These are phyloP conservation scores for Limosa lapponica DNA, from an alignment of 2,797 vertebrate species.

Conservation along the genomic window DNA sequence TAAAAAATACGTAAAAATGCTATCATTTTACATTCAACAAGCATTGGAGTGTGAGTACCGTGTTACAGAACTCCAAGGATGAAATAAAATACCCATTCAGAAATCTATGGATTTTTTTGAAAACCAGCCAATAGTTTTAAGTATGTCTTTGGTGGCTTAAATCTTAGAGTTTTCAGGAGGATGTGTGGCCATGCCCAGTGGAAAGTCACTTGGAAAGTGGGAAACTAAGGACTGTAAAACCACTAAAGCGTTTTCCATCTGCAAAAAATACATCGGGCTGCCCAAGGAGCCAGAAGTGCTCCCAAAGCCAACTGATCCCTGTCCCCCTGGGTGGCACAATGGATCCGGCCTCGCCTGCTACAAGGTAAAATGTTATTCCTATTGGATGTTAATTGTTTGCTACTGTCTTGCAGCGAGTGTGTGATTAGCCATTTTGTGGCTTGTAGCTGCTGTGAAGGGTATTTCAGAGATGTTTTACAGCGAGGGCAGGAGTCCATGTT, in stretches of 20 bases:
- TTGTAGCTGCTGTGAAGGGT: background rate
- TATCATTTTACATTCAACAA: background rate
- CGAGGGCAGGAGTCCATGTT: background rate
- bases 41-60: background rate
- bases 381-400: background rate
- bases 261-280: constrained; percentile 81
- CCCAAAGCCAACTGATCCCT: constrained; percentile 77
- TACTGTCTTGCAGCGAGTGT: background rate
- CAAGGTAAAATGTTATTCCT: constrained; percentile 82
- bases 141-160: constrained; percentile 15
- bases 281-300: constrained; percentile 73
- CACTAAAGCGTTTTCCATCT: constrained; percentile 90
- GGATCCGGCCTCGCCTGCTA: constrained; percentile 84
- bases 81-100: background rate
- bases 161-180: constrained; percentile 81
- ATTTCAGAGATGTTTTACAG: background rate
- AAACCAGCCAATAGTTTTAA: background rate
- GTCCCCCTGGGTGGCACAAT: constrained; percentile 87
- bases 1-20: background rate
- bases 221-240: constrained; percentile 85
- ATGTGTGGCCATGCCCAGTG: constrained; percentile 87
- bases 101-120: background rate
- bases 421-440: background rate
- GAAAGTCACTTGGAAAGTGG: constrained; percentile 88
- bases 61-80: background rate